phyloP scores from a whole-genome alignment of 2,797 vertebrate genomes.

The Alexandromys oeconomus region DNA sequence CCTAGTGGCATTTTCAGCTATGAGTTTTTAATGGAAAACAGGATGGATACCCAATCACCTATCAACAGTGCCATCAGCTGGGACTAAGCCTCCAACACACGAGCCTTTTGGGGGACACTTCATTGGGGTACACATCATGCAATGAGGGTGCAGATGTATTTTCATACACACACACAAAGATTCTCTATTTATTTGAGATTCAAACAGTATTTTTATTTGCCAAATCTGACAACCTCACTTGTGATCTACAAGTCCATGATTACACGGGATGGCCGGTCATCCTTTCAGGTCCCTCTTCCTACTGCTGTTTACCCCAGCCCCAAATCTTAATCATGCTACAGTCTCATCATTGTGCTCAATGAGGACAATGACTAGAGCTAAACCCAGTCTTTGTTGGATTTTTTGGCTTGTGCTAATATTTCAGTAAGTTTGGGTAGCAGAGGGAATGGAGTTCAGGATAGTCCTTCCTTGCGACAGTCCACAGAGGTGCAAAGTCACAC shows the following conservation, averaged over 20 bases:
- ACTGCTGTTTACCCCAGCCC: background rate
- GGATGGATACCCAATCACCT: too few species aligned
- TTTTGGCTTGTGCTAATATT: background rate
- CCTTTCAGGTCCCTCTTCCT: background rate
- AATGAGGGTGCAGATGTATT: background rate
- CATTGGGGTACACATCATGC: background rate
- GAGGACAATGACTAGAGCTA: background rate
- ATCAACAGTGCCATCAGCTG: background rate
- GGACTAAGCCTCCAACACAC: background rate
- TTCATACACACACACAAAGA: background rate
- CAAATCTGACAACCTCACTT: background rate
- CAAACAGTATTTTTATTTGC: background rate
- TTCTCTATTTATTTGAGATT: constrained; percentile 26
- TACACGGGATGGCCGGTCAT: background rate
- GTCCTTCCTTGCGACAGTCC: background rate
- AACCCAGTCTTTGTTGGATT: background rate
- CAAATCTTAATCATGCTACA: background rate
- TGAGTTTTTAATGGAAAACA: background rate
- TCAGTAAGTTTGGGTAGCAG: background rate
- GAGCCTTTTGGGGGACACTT: background rate
- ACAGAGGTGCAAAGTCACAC: background rate
- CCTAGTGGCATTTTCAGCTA: background rate
- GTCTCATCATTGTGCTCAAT: background rate
- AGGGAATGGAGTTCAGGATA: background rate
- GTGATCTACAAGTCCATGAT: background rate